Conservation (phyloP, 2,113 vertebrate genomes). For the Coturnix japonica region DNA sequence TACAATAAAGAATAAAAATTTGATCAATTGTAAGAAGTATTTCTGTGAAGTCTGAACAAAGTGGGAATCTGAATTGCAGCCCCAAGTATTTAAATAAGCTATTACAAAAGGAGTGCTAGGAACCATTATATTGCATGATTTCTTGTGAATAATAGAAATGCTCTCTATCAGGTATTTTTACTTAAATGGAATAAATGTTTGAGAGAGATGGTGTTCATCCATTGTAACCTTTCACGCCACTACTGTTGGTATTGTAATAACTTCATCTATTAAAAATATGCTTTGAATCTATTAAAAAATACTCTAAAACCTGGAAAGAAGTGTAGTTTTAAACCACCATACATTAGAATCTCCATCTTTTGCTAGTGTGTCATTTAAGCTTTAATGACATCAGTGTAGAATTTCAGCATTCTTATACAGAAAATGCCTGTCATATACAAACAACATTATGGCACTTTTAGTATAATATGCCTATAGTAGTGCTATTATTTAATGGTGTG, state of each 20-base stretch:
- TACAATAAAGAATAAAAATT: slow-evolving; percentile 75
- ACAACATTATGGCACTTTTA: slow-evolving; percentile 74
- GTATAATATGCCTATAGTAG: slow-evolving; percentile 70
- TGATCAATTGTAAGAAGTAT: slow-evolving; percentile 76
- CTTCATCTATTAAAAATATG: slow-evolving; percentile 72
- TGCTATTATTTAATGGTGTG: slow-evolving; percentile 63
- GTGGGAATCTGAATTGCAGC: slow-evolving; percentile 78
- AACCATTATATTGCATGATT: slow-evolving; percentile 79
- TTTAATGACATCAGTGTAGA: slow-evolving; percentile 70
- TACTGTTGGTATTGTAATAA: slow-evolving; percentile 71
- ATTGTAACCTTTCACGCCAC: slow-evolving; percentile 76
- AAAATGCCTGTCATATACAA: slow-evolving; percentile 77
- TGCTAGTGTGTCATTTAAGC: slow-evolving; percentile 64
- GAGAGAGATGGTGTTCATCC: slow-evolving; percentile 73
- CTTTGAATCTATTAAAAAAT: slow-evolving; percentile 67
- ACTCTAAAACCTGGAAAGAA: slow-evolving; percentile 71
- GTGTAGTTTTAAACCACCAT: slow-evolving; percentile 61
- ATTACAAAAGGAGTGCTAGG: slow-evolving; percentile 77
- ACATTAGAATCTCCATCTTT: slow-evolving; percentile 66
- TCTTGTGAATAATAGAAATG: slow-evolving; percentile 78
- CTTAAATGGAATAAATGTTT: slow-evolving; percentile 80
- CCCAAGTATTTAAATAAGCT: slow-evolving; percentile 81
- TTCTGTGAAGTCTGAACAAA: slow-evolving; percentile 76
- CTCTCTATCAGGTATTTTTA: slow-evolving; percentile 79
- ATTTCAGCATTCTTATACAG: slow-evolving; percentile 73